These are phyloP conservation scores for Cephus rjabovi DNA, from an alignment of 2,888 invertebrate genomes.

Conservation along the genomic window DNA sequence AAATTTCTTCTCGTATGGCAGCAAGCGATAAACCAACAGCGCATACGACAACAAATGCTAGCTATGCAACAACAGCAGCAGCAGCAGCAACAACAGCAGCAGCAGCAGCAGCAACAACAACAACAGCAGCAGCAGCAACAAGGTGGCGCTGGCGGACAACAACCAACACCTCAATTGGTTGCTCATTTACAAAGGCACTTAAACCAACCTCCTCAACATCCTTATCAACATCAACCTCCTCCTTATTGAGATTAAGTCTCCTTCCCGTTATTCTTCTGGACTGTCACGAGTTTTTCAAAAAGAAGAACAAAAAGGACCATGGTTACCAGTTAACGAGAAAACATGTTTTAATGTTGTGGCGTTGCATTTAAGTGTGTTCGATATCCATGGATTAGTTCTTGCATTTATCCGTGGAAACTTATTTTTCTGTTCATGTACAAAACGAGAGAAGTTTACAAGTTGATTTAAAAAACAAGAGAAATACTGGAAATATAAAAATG, in stretches of 20 bases:
- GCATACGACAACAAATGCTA: constrained; percentile 78
- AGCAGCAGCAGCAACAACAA: constrained; percentile 62
- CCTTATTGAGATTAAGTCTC: constrained; percentile 63
- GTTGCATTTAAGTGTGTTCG: no score
- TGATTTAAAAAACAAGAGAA: no score
- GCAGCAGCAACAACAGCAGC: constrained; percentile 63
- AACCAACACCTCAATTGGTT: constrained; percentile 74
- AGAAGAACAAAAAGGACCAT: no score
- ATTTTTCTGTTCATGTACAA: no score
- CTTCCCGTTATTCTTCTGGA: no score
- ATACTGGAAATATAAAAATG: no score
- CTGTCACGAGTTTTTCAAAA: no score
- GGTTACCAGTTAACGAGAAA: no score
- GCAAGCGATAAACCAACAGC: constrained; percentile 68
- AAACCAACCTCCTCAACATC: constrained; percentile 67
- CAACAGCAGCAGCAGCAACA: constrained; percentile 68
- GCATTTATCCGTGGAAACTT: no score
- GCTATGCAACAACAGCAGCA: constrained; percentile 74
- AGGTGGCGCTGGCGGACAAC: constrained; percentile 57
- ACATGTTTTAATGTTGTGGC: no score
- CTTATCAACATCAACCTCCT: constrained; percentile 72
- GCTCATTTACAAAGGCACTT: constrained; percentile 76
- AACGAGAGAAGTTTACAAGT: no score
- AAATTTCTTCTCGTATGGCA: constrained; percentile 25
- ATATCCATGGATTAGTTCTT: no score